Conservation (phyloP, 2,797 vertebrate species). For the Triplophysa bombifrons region DNA sequence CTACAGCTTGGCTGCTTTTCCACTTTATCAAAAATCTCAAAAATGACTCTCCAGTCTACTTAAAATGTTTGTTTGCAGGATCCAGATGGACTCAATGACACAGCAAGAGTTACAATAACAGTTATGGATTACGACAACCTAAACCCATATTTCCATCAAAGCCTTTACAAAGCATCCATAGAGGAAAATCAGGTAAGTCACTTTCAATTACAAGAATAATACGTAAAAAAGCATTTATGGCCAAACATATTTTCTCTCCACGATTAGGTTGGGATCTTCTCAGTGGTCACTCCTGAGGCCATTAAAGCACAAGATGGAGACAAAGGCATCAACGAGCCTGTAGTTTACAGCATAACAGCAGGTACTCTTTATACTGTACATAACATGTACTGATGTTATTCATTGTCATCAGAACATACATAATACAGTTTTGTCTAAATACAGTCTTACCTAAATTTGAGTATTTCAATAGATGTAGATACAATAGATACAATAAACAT, state of each 20-base stretch:
- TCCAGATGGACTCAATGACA: constrained; percentile 51
- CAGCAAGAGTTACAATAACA: constrained; percentile 60
- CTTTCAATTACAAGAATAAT: not conserved
- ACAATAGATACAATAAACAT: no score
- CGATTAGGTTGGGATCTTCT: constrained; percentile 66
- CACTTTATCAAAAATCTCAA: not conserved
- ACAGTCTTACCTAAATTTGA: no score
- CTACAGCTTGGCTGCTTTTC: not conserved
- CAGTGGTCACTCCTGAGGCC: constrained; percentile 65
- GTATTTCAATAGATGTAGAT: no score
- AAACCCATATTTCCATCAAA: constrained; percentile 77
- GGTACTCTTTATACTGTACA: constrained; percentile 61
- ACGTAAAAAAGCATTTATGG: not conserved
- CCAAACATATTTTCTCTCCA: not conserved
- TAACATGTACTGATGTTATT: no score
- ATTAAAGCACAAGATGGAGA: constrained; percentile 82
- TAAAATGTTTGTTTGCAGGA: constrained; percentile 68
- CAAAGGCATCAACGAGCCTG: constrained; percentile 73
- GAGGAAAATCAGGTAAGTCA: constrained; percentile 72
- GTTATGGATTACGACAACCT: constrained; percentile 77
- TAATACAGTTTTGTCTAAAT: no score
- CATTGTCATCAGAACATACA: no score
- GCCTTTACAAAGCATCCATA: constrained; percentile 69
- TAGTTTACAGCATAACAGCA: constrained; percentile 74
- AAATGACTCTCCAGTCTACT: not conserved